Base-by-base conservation (phyloP, 2,113 vertebrate genomes). In the Halcyon senegalensis region DNA sequence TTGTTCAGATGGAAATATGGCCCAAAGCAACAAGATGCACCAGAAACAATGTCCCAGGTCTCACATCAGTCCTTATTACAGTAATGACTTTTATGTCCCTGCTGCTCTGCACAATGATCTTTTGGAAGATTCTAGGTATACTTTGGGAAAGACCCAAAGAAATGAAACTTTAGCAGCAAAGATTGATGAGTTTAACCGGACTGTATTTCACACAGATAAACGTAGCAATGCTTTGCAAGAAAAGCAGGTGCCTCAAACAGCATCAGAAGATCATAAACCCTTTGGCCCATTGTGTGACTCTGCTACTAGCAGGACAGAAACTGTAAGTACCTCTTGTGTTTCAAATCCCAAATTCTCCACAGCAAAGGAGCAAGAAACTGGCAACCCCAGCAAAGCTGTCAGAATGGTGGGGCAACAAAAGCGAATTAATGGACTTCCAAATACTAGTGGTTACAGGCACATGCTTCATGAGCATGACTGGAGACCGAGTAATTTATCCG, bases 171-270 rank as follows among this genome's bases (percentile, higher is more conserved):
- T 99, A 93, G 99, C 99, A 92, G 97, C 98, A 89, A 99, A 99
- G 98, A 99, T 98, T 8, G 99, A 99, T 59, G 99, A 99, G 96
- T 99, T 99, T 96, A 99, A 99, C 96, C 98, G 99, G 76, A 98
- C 98, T 66, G 98, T 99, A 25, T 99, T 99, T 96, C 99, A 99
- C 90, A 98, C 99, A 55, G 99, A 98, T 86, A 99, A 98, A 98
- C 59, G 96, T 60, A 97, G 82, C 67, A 93, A 28, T 41, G 73
- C 87, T 72, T 18, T 75, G 72, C 97, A 93, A 37, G 87, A 95
- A 81, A 97, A 58, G 44, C 97, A 93, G 64, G 93, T 81, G 93
- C 51, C 87, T 80, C 89, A 18, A 62, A 55, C 94, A 60, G 43
- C 39, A 20, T 43, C 93, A 25, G 95, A 94, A 72, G 97, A 97